phyloP scores from a whole-genome alignment of 2,113 vertebrate species.

The Myrmophylax atrothorax region DNA sequence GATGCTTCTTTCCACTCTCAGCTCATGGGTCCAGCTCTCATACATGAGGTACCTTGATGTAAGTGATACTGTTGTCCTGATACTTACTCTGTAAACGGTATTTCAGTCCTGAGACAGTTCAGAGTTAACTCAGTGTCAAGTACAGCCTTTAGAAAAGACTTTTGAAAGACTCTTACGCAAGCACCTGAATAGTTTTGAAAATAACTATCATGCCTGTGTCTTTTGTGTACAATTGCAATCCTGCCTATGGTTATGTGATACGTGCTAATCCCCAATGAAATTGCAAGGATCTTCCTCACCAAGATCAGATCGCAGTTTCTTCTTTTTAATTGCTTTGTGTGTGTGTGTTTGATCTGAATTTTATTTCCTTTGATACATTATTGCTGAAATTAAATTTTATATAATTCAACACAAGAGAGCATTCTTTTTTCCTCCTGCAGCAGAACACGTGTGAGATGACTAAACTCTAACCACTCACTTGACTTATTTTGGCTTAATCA shows the following conservation, averaged over 20 bases:
- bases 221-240: not conserved
- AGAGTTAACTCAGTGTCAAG: not conserved
- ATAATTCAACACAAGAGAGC: not conserved
- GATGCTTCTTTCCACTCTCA: not conserved
- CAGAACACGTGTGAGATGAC: not conserved
- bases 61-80: not conserved
- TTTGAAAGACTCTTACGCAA: not conserved
- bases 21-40: not conserved
- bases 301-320: not conserved
- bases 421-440: not conserved
- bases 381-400: not conserved
- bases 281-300: not conserved
- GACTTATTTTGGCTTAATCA: not conserved
- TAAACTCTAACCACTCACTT: not conserved
- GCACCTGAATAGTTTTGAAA: not conserved
- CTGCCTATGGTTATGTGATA: not conserved
- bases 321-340: not conserved
- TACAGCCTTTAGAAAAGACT: not conserved
- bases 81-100: not conserved
- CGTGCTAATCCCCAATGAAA: not conserved
- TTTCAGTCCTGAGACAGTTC: not conserved
- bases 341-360: not conserved
- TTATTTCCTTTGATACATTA: not conserved
- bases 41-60: accelerated
- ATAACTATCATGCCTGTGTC: not conserved